These are phyloP conservation scores for Willowsia nigromaculata DNA, from an alignment of 2,888 invertebrate genomes.

Conservation along the genomic window DNA sequence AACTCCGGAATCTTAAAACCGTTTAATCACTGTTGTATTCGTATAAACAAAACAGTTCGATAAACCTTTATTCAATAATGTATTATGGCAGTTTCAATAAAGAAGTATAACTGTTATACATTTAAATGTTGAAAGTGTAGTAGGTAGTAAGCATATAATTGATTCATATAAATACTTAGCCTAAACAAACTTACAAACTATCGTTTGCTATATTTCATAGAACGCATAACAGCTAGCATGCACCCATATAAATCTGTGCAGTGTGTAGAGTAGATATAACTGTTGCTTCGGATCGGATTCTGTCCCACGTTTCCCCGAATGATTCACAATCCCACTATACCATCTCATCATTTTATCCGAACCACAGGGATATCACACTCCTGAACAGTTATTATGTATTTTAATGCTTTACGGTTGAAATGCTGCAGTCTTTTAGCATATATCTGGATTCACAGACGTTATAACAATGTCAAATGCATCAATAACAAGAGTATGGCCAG, in stretches of 20 bases:
- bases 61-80: constrained; percentile 15
- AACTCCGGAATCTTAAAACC: neutral
- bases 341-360: neutral
- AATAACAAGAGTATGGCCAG: neutral
- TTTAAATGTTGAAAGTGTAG: constrained; percentile 7
- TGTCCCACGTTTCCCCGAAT: constrained; percentile 60
- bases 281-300: constrained; percentile 63
- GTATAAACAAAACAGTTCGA: neutral
- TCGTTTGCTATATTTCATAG: neutral
- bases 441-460: constrained; percentile 51
- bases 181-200: neutral
- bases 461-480: constrained; percentile 7
- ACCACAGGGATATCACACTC: constrained; percentile 47
- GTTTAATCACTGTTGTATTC: neutral
- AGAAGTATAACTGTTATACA: neutral
- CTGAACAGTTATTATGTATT: constrained; percentile 36
- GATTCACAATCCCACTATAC: neutral
- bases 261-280: neutral
- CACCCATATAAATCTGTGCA: neutral
- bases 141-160: constrained; percentile 23
- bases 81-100: constrained; percentile 11
- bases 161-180: neutral
- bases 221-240: neutral
- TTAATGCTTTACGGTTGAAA: constrained; percentile 54
- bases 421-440: constrained; percentile 46